Conservation (phyloP, 92 coral and sea anemone genomes). For the Siderastrea siderea region DNA sequence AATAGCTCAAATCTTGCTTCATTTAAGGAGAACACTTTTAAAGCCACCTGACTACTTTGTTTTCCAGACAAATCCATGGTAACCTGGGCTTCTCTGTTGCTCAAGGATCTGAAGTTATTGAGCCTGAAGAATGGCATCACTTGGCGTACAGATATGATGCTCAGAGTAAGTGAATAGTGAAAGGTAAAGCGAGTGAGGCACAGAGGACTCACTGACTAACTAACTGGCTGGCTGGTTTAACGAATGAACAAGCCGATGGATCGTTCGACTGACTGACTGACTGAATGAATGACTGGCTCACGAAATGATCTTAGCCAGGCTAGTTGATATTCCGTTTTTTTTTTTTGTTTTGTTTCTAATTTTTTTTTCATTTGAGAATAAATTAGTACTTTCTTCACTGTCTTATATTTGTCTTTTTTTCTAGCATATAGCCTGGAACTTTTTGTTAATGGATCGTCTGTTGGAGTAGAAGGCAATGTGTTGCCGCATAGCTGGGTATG, state of each 20-base stretch:
- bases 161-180: conserved; percentile 73
- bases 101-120: conserved; percentile 77
- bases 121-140: conserved; percentile 98
- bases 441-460: conserved; percentile 91
- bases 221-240: background rate
- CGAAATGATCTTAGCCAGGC: background rate
- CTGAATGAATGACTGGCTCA: background rate
- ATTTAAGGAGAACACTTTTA: too few relatives aligned
- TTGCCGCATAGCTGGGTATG: conserved; percentile 84
- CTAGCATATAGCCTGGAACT: conserved; percentile 84
- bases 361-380: background rate
- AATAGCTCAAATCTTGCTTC: too few relatives aligned
- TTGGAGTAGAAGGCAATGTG: conserved; percentile 65
- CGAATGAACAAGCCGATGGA: background rate
- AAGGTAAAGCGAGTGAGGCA: too few relatives aligned
- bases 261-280: background rate
- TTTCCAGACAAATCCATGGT: conserved; percentile 82
- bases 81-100: conserved; percentile 78
- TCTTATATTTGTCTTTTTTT: background rate
- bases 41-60: background rate
- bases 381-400: background rate
- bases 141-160: conserved; percentile 96
- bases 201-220: background rate
- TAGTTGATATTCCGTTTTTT: background rate
- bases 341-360: too few relatives aligned